These are phyloP conservation scores for Odiellus spinosus DNA, from an alignment of 2,888 invertebrate genomes.

Conservation along the genomic window DNA sequence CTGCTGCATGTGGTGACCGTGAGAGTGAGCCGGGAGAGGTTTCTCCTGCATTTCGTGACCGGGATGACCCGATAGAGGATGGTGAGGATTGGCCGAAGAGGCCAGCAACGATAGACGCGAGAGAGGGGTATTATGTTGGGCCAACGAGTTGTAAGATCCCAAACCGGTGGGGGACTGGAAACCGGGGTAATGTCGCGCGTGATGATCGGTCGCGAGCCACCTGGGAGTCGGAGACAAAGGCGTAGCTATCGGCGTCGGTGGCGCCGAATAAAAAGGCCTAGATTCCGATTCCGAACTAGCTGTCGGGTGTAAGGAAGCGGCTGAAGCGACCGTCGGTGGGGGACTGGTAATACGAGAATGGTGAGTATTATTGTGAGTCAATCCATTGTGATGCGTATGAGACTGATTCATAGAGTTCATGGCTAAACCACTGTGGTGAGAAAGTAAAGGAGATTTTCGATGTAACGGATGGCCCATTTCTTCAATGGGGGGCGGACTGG, in stretches of 20 bases:
- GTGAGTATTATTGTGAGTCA: conserved; percentile 3
- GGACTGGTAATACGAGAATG: conserved; percentile 12
- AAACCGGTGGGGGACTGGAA: conserved; percentile 13
- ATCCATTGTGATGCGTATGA: no score
- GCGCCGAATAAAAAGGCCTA: conserved; percentile 17
- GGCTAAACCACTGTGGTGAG: background rate
- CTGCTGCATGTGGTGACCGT: conserved; percentile 7
- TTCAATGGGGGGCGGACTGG: no score
- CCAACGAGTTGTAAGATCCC: conserved; percentile 13
- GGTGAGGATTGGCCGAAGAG: conserved; percentile 12
- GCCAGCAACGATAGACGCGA: conserved; percentile 14
- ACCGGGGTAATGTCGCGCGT: conserved; percentile 12
- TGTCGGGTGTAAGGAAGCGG: no score
- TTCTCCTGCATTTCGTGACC: conserved; percentile 12
- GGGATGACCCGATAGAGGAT: conserved; percentile 2
- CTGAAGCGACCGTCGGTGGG: no score
- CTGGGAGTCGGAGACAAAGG: conserved; percentile 17
- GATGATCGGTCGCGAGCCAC: conserved; percentile 12
- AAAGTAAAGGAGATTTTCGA: no score
- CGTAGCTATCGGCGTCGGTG: conserved; percentile 17
- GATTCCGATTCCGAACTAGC: conserved; percentile 12
- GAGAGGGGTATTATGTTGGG: conserved; percentile 14
- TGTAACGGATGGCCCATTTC: no score
- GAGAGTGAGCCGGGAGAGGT: background rate
- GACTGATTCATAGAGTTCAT: background rate